Percentiles rank a stretch among this genome's conserved stretches.
phyloP scores from a whole-genome alignment of 2,888 invertebrate genomes.

The Chaetoderma sp. region DNA sequence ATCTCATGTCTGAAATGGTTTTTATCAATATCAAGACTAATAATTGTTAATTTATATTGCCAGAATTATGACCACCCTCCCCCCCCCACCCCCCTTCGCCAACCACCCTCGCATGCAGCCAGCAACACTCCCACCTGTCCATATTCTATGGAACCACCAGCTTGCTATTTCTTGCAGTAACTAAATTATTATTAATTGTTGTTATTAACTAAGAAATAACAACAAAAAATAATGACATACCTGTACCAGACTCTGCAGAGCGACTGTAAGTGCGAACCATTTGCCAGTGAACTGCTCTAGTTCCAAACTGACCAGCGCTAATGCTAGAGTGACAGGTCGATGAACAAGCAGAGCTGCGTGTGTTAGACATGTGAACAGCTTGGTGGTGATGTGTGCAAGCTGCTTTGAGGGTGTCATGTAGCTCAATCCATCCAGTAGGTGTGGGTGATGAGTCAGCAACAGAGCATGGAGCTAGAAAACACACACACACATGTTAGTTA shows the following conservation, averaged over 20 bases:
- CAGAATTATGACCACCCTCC: no score
- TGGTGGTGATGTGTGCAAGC: constrained; percentile 57
- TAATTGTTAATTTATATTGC: no score
- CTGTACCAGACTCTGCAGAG: constrained; percentile 58
- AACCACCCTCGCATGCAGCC: no score
- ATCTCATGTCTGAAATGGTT: no score
- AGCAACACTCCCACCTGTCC: no score
- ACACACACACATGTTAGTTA: no score
- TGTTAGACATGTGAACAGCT: constrained; percentile 72
- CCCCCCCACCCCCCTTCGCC: no score
- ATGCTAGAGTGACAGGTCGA: constrained; percentile 81
- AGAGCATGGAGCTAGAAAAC: constrained; percentile 60
- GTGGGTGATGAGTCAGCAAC: constrained; percentile 61
- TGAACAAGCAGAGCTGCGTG: constrained; percentile 77
- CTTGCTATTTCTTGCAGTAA: no score
- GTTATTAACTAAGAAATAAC: background rate
- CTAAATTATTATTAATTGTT: no score
- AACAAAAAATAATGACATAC: constrained; percentile 43
- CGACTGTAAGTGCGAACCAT: constrained; percentile 61
- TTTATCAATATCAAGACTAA: no score
- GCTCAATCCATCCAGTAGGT: constrained; percentile 56
- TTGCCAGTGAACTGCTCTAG: constrained; percentile 57
- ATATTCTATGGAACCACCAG: no score
- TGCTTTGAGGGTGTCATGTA: constrained; percentile 64
- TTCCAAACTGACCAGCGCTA: constrained; percentile 82